Conservation (phyloP, 1,140 invertebrate genomes). For the Euura lappo region DNA sequence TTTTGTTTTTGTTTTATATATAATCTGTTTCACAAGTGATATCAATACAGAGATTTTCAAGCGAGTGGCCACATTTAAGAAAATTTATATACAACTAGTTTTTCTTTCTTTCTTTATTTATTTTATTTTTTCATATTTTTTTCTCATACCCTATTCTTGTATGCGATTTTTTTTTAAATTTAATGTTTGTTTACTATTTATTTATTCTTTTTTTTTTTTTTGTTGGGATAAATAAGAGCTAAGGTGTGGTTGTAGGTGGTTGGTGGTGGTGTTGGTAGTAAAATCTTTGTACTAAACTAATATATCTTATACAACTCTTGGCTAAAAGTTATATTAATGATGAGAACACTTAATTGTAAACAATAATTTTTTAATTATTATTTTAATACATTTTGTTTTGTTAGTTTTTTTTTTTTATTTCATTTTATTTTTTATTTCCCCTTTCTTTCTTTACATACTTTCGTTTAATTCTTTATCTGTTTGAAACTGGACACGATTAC, state of each 20-base stretch:
- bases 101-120: neutral
- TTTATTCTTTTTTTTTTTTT: neutral
- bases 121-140: no score
- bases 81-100: neutral
- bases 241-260: neutral
- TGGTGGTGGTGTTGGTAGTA: no score
- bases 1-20: neutral
- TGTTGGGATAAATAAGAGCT: neutral
- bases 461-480: no score
- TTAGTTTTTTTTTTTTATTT: neutral
- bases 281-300: neutral
- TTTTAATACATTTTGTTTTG: neutral
- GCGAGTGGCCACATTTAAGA: constrained; percentile 1
- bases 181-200: no score
- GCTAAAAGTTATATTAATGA: neutral
- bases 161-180: neutral
- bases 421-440: neutral
- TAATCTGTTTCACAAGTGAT: neutral
- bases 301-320: neutral
- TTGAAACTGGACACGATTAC: neutral
- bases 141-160: neutral
- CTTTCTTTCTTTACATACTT: neutral
- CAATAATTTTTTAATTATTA: neutral
- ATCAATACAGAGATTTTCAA: constrained; percentile 7
- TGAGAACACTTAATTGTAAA: neutral